Base-by-base conservation (phyloP, 2,113 vertebrate species). In the Channa argus region DNA sequence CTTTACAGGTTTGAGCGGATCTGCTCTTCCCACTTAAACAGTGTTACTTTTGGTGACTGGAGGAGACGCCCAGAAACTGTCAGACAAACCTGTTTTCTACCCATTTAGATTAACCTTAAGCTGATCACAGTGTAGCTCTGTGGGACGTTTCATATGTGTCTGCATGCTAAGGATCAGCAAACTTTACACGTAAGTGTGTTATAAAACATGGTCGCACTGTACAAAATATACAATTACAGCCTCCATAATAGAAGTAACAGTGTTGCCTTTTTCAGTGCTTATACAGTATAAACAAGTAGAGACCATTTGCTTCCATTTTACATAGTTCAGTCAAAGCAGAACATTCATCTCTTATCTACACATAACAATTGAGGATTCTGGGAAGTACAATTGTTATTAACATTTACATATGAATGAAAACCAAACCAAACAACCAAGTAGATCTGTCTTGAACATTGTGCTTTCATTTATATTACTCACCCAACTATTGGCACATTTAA, bases 21-120 rank as follows among this genome's bases (percentile, higher is more conserved):
- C 50, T 43, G n/a, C 59, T 76, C 49, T 84, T 90, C 84, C 70
- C 61, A 39, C 83, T 77, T 14, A 24, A 65, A 71, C 45, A 49
- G 14, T 39, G 39, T 50, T 9, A 0, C 36, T 53, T 6, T 55
- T 11, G n/a, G 45, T 50, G 51, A 67, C 37, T 39, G 50, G n/a
- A 33, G 56, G 60, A 52, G 11, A 86, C 63, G 36, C 72, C 77
- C 73, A 56, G 39, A 63, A 34, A 60, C 13, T 15, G 50, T 72
- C 45, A 9, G 84, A 79, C 39, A 71, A 90, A 92, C 90, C 86
- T 51, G 90, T 92, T 89, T 80, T 73, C 41, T 33, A 45, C 14
- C 14, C 65, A 13, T 70, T 63, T 78, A 66, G 47, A 53, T 68
- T 63, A 6, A 72, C 82, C 64, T 63, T 69, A 1, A 43, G 47